Conservation (phyloP, 2,113 vertebrate genomes). For the Sinosuthora webbiana region DNA sequence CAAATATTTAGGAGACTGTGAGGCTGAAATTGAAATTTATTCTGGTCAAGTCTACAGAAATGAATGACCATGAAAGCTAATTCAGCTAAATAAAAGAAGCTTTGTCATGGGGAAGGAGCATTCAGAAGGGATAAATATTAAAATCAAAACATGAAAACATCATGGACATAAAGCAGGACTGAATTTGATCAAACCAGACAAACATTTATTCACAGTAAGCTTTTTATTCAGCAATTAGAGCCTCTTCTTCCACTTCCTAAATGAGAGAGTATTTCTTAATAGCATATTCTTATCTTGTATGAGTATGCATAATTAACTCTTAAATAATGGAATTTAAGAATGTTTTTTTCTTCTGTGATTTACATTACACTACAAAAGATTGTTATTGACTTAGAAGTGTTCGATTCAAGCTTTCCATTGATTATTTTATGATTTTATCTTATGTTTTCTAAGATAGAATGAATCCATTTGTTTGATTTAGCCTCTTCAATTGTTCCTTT, state of each 20-base stretch:
- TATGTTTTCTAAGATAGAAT: neutral
- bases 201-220: neutral
- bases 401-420: neutral
- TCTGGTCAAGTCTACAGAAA: neutral
- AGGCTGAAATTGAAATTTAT: constrained; percentile 1
- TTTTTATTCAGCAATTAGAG: neutral
- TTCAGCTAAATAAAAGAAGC: neutral
- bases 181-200: neutral
- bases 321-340: neutral
- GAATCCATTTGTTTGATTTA: neutral
- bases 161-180: neutral
- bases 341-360: neutral
- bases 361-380: neutral
- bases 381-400: neutral
- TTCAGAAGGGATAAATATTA: constrained; percentile 21
- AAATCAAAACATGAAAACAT: neutral
- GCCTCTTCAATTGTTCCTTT: neutral
- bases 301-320: neutral
- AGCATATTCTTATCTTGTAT: neutral
- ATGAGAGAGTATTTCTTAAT: neutral
- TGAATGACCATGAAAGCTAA: neutral
- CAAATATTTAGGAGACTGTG: neutral
- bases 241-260: neutral
- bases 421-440: neutral
- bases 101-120: neutral